These are phyloP conservation scores for Porites lobata DNA, from an alignment of 92 coral and sea anemone species.

Conservation along the genomic window DNA sequence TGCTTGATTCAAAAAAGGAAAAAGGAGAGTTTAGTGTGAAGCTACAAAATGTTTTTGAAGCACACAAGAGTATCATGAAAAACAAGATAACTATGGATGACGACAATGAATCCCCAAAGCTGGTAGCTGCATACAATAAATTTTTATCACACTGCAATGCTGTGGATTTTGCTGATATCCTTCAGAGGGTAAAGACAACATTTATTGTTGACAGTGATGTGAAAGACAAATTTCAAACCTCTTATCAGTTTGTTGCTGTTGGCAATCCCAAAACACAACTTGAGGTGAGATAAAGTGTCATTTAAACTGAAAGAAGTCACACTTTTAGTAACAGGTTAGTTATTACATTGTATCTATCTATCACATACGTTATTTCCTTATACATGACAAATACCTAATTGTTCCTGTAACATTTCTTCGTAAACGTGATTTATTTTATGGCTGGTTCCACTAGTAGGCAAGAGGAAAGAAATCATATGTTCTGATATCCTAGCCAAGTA, in stretches of 20 bases:
- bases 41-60: conserved; percentile 62
- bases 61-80: conserved; percentile 64
- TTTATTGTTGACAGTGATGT: conserved; percentile 61
- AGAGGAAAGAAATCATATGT: no score
- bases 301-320: no score
- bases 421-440: no score
- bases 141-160: conserved; percentile 84
- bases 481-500: no score
- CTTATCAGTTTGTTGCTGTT: conserved; percentile 58
- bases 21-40: conserved; percentile 75
- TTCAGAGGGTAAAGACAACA: conserved; percentile 59
- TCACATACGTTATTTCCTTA: no score
- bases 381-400: no score
- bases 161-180: conserved; percentile 79
- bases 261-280: conserved; percentile 73
- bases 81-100: conserved; percentile 57
- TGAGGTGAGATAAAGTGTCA: conserved; percentile 65
- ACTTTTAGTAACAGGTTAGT: not conserved
- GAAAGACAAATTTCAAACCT: conserved; percentile 53
- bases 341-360: no score
- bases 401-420: no score
- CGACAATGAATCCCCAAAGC: not conserved
- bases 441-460: no score
- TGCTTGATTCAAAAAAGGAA: conserved; percentile 19
- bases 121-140: conserved; percentile 54